Evolutionary conservation across 2,888 invertebrate genomes (phyloP).

Genomic region (Chaitophorus viminalis): DNA sequence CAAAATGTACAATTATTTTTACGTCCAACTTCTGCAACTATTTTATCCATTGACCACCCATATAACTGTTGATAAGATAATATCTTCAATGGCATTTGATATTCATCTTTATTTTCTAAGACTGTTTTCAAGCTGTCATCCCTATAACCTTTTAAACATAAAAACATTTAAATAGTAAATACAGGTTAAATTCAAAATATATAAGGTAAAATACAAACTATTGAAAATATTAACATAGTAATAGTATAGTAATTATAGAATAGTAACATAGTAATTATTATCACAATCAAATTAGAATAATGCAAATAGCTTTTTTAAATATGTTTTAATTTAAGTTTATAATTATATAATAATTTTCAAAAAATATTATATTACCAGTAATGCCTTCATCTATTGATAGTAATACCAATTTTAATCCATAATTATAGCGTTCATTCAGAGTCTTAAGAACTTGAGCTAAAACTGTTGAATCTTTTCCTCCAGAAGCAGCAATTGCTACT

Average conservation of each 20-base stretch:
- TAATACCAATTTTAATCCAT: slow-evolving; percentile 87
- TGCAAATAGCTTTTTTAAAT: no score
- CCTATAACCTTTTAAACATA: slow-evolving; percentile 75
- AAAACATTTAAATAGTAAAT: background rate
- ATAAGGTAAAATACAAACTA: background rate
- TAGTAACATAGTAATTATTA: background rate
- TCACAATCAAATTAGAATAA: no score
- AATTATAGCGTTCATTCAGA: slow-evolving; percentile 88
- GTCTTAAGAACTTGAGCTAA: slow-evolving; percentile 92
- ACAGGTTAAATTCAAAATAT: background rate
- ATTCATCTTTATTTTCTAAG: slow-evolving; percentile 92
- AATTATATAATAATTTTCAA: background rate
- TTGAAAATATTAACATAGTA: background rate
- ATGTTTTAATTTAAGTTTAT: background rate
- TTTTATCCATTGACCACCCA: slow-evolving; percentile 99
- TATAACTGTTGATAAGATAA: slow-evolving; percentile 96
- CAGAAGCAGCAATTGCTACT: slow-evolving; percentile 93
- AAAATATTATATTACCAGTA: slow-evolving; percentile 71
- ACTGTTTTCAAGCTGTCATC: slow-evolving; percentile 98
- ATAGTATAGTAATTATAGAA: background rate
- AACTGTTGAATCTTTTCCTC: slow-evolving; percentile 97
- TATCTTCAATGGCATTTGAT: slow-evolving; percentile 91
- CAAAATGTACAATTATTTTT: slow-evolving; percentile 98
- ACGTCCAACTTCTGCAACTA: slow-evolving; percentile 82
- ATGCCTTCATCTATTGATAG: slow-evolving; percentile 99